Conservation (phyloP, 2,113 vertebrate genomes). For the Craseonycteris thonglongyai region DNA sequence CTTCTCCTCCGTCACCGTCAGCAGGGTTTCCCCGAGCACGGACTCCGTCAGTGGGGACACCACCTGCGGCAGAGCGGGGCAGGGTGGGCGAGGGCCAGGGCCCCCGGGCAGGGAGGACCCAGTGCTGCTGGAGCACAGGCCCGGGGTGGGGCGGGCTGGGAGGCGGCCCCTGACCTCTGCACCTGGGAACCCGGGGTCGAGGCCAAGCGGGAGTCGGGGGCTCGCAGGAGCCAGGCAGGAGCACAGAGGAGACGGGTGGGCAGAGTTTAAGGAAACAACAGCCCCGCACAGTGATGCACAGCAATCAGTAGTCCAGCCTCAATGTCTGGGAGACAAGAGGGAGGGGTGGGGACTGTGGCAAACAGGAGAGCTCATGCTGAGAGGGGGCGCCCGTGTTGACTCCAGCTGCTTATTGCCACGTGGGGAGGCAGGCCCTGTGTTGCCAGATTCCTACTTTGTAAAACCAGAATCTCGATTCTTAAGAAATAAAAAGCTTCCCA, state of each 20-base stretch:
- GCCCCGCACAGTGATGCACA: background rate
- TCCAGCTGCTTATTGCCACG: background rate
- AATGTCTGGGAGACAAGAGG: background rate
- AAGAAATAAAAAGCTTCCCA: background rate
- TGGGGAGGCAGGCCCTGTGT: background rate
- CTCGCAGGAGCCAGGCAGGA: background rate
- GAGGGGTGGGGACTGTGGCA: background rate
- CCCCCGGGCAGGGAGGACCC: background rate
- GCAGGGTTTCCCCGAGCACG: slow-evolving; percentile 86
- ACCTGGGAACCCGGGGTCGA: background rate
- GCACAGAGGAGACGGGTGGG: background rate
- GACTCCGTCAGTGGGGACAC: slow-evolving; percentile 94
- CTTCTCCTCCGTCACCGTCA: slow-evolving; percentile 95
- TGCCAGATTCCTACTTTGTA: background rate
- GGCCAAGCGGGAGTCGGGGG: background rate
- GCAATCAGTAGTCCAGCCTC: background rate
- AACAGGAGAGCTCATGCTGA: background rate
- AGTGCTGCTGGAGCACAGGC: background rate
- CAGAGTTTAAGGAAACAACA: background rate
- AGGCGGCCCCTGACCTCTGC: background rate
- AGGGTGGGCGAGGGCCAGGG: background rate
- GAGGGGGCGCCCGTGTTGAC: background rate
- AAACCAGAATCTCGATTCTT: background rate
- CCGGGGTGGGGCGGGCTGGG: background rate
- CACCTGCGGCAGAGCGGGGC: slow-evolving; percentile 80